Evolutionary conservation across 2,113 vertebrate species (phyloP), one percentile per base, ranked within the genome.

Genomic region (Ciconia stormi): DNA sequence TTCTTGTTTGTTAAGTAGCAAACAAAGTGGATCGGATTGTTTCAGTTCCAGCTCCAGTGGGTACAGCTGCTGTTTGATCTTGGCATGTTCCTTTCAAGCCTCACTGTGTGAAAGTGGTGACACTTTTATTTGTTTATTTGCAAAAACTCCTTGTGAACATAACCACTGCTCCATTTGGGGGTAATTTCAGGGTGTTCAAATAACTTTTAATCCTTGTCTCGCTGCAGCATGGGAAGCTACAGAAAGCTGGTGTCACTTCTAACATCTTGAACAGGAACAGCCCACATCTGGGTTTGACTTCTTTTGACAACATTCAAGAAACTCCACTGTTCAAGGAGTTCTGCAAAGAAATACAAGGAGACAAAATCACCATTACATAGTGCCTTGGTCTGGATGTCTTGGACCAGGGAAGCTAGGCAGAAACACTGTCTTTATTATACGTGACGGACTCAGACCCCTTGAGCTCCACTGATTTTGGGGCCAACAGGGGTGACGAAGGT

Each of bases 1-100:
- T 82, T 61, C 21, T 72, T 63, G 38, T 85, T 77, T 69, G 36
- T 58, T 86, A 85, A 82, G 17, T 38, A 88, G 53, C 49, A 89
- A 91, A 94, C 4, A 0, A 58, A 87, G 66, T 77, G 62, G 62
- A 93, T 81, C 61, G 79, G 76, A 55, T 78, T 65, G 44, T 81
- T 94, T 93, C 82, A 16, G 47, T 87, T 83, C 47, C 73, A 93
- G 56, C 32, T 96, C 38, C 61, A 87, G 66, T 1, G 3, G 55
- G 58, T 71, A 94, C 84, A 77, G 74, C 36, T 96, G 63, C 59
- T 90, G 21, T 80, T 84, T 89, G 87, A 83, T 82, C 55, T 87
- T 88, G 78, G 61, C 87, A 65, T 19, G 58, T 52, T 82, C 42
- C 65, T 94, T 97, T 95, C 62, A 81, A 90, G 67, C n/a, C 47